Percentiles rank a stretch among this genome's conserved stretches.
Conservation (phyloP, 2,113 vertebrate genomes). For the Nanorana parkeri region DNA sequence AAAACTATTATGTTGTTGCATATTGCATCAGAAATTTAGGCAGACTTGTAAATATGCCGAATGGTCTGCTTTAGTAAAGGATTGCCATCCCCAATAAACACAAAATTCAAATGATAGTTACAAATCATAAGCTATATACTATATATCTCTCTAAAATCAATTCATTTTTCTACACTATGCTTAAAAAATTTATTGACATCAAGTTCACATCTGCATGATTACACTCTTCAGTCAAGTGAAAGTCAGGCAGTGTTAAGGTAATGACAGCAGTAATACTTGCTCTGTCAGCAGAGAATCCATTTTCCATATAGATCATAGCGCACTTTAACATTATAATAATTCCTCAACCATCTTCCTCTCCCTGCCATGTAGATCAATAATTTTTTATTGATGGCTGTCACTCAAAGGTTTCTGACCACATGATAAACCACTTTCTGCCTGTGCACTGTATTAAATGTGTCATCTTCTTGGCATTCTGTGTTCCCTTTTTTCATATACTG, state of each 20-base stretch:
- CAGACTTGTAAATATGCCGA: too few relatives aligned
- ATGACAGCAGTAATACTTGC: constrained; percentile 12
- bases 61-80: too few relatives aligned
- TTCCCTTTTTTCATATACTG: neutral
- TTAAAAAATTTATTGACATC: too few relatives aligned
- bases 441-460: neutral
- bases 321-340: constrained; percentile 37
- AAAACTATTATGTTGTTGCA: too few relatives aligned
- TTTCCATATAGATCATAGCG: constrained; percentile 31
- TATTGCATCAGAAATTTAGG: too few relatives aligned
- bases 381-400: constrained; percentile 18
- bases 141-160: neutral
- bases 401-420: neutral
- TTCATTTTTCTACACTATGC: too few relatives aligned
- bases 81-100: too few relatives aligned
- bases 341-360: constrained; percentile 5
- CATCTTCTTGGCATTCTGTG: neutral
- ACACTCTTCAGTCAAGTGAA: constrained; percentile 11
- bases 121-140: too few relatives aligned
- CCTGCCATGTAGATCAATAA: neutral
- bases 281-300: constrained; percentile 16
- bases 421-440: neutral
- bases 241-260: constrained; percentile 7
- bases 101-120: too few relatives aligned
- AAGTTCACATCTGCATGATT: neutral